Evolutionary conservation across 2,888 invertebrate genomes (phyloP), one percentile per base, ranked within the genome.

Genomic region (Macrophya annulata): DNA sequence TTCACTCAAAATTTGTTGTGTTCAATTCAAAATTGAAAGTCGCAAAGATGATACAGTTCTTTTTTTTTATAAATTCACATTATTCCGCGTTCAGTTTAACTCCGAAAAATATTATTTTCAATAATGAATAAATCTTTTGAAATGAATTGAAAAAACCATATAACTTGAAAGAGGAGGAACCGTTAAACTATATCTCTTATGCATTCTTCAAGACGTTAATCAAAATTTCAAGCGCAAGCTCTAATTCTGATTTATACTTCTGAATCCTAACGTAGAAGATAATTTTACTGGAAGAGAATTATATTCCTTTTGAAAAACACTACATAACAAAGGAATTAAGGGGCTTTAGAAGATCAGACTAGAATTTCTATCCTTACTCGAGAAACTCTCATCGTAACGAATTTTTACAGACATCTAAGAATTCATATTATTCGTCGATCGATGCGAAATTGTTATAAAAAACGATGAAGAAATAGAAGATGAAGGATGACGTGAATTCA

Each of bases 401-500:
- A 55, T 55, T 55, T n/a, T 6, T n/a, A 55, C 8, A 17, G n/a
- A 6, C 55, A 55, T 55, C 0, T 62, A 12, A 25, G 21, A 25
- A 21, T 21, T 3, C 25, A 4, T 12, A 25, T n/a, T n/a, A 71
- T 40, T 71, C 40, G 43, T 74, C 72, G 17, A 74, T 74, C 72
- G 21, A 15, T 43, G 10, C 21, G 10, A 31, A 17, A 45, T 43
- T 12, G 45, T 21, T 45, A 45, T n/a, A 74, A 10, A 17, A 37
- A 51, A 51, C 51, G 51, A 15, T 51, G 15, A 17, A 55, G n/a
- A 5, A 51, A 55, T 15, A 8, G 25, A 55, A 77, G 25, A 55
- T 77, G 8, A 77, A 37, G 55, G 17, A 77, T 77, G 77, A 31
- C 51, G 48, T 31, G 25, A 10, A 77, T 77, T 51, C 15, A 37